Evolutionary conservation across 2,888 invertebrate genomes (phyloP).

Genomic region (Eutolmus rufibarbis): DNA sequence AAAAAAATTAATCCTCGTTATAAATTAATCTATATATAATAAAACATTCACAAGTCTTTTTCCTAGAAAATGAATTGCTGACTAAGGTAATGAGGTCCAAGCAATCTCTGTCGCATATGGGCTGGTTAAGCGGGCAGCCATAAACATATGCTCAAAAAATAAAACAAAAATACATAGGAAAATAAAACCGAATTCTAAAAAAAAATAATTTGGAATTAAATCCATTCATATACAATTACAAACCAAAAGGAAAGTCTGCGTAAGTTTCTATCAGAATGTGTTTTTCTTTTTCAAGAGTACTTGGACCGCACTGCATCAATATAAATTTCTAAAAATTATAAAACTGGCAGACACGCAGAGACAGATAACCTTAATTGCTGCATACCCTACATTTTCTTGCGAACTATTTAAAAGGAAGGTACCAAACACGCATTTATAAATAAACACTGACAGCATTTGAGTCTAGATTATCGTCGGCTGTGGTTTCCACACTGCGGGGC

Average conservation of each 20-base stretch:
- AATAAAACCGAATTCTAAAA: not conserved
- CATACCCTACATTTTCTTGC: not conserved
- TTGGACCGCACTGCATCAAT: not conserved
- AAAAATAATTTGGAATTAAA: not conserved
- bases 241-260: not conserved
- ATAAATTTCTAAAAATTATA: not conserved
- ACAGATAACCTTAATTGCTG: not conserved
- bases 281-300: not conserved
- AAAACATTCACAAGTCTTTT: slow-evolving; percentile 36
- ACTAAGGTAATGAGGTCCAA: not conserved
- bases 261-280: not conserved
- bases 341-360: slow-evolving; percentile 14
- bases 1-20: slow-evolving; percentile 35
- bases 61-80: not conserved
- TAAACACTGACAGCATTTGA: not conserved
- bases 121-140: not conserved
- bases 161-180: not conserved
- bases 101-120: not conserved
- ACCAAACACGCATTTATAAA: slow-evolving; percentile 6
- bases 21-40: slow-evolving; percentile 35
- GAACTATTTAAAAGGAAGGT: slow-evolving; percentile 39
- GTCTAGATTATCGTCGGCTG: not conserved
- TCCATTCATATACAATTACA: not conserved
- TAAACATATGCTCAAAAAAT: not conserved
- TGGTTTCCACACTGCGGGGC: not conserved